These are phyloP conservation scores for Anastatus disparis DNA, from an alignment of 1,140 invertebrate genomes.

Conservation along the genomic window DNA sequence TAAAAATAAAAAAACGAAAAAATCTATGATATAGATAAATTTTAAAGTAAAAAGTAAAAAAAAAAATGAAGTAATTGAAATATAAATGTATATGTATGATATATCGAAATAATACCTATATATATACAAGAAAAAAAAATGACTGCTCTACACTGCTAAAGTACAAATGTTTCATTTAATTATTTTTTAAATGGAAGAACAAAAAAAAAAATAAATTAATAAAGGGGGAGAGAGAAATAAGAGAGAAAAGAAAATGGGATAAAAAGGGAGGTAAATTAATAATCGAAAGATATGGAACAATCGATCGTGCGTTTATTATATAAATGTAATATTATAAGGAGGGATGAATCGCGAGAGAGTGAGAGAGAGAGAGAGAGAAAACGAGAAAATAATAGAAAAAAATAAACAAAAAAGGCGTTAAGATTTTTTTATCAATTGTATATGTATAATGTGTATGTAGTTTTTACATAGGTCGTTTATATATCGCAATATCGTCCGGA, in stretches of 20 bases:
- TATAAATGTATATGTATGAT: conserved; percentile 51
- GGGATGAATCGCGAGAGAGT: no score
- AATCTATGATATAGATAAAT: conserved; percentile 33
- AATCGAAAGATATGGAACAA: conserved; percentile 28
- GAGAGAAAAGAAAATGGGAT: conserved; percentile 4
- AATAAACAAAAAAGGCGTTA: neutral
- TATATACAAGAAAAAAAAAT: conserved; percentile 62
- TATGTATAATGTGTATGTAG: conserved; percentile 29
- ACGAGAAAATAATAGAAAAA: neutral
- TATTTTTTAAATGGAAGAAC: conserved; percentile 57
- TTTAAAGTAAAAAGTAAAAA: no score
- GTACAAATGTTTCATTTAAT: conserved; percentile 68
- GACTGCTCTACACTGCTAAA: conserved; percentile 69
- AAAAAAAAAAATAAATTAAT: no score
- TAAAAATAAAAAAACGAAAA: no score
- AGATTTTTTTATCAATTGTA: conserved; percentile 31
- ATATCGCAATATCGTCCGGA: conserved; percentile 22
- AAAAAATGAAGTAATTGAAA: conserved; percentile 50
- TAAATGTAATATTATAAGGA: conserved; percentile 11
- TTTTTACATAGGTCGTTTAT: conserved; percentile 19
- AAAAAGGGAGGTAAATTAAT: no score
- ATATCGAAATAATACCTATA: conserved; percentile 50
- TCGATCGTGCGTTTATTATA: conserved; percentile 26
- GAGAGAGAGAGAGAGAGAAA: no score
- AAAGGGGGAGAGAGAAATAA: conserved; percentile 4